Percentiles rank a stretch among this genome's conserved stretches.
phyloP scores from a whole-genome alignment of 2,113 vertebrate species.

The Hypomesus transpacificus region DNA sequence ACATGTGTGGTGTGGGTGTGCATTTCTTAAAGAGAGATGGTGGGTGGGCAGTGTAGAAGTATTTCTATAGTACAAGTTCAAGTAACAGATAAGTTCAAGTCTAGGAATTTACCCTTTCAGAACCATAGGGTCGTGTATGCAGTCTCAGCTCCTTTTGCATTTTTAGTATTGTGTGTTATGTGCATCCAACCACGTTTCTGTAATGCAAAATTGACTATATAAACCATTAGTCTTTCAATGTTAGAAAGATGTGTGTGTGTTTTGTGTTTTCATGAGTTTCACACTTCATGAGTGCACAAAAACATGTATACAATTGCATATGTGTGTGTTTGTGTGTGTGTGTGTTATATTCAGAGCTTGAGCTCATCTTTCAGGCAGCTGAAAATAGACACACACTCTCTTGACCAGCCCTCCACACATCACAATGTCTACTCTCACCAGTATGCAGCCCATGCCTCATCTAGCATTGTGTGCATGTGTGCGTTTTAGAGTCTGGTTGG shows the following conservation, averaged over 20 bases:
- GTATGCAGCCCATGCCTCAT: not conserved
- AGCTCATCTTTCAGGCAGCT: slow-evolving; percentile 51
- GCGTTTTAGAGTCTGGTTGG: slow-evolving; percentile 3
- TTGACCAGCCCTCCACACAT: slow-evolving; percentile 26
- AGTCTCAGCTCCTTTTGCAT: slow-evolving; percentile 18
- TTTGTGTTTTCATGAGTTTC: not conserved
- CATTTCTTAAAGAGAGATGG: not conserved
- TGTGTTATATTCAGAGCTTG: slow-evolving; percentile 30
- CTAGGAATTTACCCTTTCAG: slow-evolving; percentile 28
- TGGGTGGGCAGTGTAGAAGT: slow-evolving; percentile 5
- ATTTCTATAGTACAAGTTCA: not conserved
- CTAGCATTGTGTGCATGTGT: not conserved
- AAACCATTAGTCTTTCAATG: too few species aligned
- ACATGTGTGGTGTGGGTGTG: slow-evolving; percentile 8
- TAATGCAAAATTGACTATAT: too few species aligned
- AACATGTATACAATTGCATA: not conserved
- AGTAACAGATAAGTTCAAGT: too few species aligned
- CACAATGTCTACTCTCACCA: slow-evolving; percentile 33
- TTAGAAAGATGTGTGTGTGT: too few species aligned
- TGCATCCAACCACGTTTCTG: too few species aligned
- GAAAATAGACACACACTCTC: slow-evolving; percentile 48
- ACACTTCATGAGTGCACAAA: not conserved
- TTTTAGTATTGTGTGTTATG: not conserved
- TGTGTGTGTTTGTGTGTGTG: not conserved
- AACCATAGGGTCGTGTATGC: slow-evolving; percentile 5